Conservation (phyloP, 1,140 invertebrate genomes). For the Branchinecta lindahli region DNA sequence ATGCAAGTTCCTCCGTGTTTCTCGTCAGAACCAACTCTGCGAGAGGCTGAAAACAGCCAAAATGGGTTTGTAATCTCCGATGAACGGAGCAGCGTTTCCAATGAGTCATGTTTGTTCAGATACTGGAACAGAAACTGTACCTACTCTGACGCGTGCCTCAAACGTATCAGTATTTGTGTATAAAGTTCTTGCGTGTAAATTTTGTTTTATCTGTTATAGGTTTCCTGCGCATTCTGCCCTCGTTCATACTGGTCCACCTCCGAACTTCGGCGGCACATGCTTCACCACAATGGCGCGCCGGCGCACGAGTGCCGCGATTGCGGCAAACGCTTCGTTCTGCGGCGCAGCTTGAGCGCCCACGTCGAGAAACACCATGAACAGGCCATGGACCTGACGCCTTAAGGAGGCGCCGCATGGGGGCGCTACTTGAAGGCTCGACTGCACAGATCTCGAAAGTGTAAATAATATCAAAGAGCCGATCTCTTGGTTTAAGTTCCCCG, state of each 20-base stretch:
- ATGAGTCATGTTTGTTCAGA: neutral
- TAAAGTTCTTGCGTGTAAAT: neutral
- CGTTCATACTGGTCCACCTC: constrained; percentile 85
- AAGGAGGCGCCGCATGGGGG: neutral
- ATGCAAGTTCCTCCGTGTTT: too few species aligned
- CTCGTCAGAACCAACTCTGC: too few species aligned
- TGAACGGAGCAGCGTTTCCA: neutral
- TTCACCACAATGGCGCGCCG: constrained; percentile 29
- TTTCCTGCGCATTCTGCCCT: constrained; percentile 79
- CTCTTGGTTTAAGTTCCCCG: neutral
- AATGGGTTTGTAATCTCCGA: too few species aligned
- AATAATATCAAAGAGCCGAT: constrained; percentile 3
- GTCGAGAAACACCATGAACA: neutral
- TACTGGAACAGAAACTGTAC: neutral
- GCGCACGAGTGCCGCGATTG: neutral
- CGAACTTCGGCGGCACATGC: constrained; percentile 77
- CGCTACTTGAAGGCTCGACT: neutral
- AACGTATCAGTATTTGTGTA: neutral
- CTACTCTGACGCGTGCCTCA: neutral
- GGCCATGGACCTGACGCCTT: neutral
- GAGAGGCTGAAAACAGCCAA: too few species aligned
- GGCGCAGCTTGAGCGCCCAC: neutral
- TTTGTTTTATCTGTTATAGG: constrained; percentile 34
- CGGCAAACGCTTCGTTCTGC: neutral
- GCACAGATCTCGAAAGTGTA: too few species aligned